Conservation (phyloP, 2,888 invertebrate species). For the Anodontia alba region DNA sequence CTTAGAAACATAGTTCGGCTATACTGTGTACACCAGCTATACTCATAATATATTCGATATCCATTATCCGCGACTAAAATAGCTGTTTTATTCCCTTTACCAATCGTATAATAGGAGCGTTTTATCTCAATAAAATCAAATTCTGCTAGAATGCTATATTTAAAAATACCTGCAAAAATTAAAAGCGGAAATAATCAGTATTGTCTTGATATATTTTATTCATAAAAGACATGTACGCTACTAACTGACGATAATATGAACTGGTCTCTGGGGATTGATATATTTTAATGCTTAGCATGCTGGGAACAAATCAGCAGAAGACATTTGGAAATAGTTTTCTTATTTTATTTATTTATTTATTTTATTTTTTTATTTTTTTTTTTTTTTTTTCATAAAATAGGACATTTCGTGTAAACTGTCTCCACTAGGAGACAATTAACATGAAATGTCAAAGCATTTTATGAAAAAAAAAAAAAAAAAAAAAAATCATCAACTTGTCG, state of each 20-base stretch:
- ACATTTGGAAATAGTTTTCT: too few relatives aligned
- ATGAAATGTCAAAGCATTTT: too few relatives aligned
- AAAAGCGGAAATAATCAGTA: constrained; percentile 9
- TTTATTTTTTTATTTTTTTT: too few relatives aligned
- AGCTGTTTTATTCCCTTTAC: constrained; percentile 12
- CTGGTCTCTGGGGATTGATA: constrained; percentile 36
- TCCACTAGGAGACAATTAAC: too few relatives aligned
- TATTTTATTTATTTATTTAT: too few relatives aligned
- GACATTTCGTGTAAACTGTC: too few relatives aligned
- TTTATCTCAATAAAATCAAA: background rate
- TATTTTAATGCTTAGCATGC: too few relatives aligned
- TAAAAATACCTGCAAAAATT: background rate
- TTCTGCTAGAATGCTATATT: background rate
- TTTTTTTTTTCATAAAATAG: too few relatives aligned
- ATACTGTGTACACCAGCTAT: constrained; percentile 17
- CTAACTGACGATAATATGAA: background rate
- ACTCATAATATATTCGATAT: constrained; percentile 25
- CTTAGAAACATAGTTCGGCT: constrained; percentile 64
- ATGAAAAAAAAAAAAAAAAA: too few relatives aligned
- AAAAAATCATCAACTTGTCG: too few relatives aligned
- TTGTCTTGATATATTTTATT: constrained; percentile 9
- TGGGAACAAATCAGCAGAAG: too few relatives aligned
- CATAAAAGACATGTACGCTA: background rate
- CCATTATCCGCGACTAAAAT: constrained; percentile 30
- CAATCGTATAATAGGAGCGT: constrained; percentile 2